phyloP scores from a whole-genome alignment of 2,113 vertebrate genomes.

The Xiphias gladius region DNA sequence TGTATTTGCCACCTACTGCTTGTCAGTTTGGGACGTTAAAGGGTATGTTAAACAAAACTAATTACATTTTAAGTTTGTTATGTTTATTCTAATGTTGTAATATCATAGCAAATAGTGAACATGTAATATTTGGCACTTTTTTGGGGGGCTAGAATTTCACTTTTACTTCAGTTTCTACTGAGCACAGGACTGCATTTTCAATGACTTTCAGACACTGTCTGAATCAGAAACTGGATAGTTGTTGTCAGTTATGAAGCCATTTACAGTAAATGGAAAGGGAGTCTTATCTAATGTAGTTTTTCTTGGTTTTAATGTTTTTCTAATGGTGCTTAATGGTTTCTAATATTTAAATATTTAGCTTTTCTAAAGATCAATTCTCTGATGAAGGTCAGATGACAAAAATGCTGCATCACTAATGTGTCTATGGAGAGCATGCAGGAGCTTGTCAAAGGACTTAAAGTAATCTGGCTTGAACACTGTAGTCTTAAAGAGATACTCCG shows the following conservation, averaged over 20 bases:
- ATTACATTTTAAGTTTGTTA: not conserved
- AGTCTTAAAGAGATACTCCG: not conserved
- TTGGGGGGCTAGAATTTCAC: not conserved
- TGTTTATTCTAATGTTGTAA: not conserved
- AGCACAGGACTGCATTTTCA: conserved; percentile 8
- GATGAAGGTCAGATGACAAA: conserved; percentile 8
- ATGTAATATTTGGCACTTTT: not conserved
- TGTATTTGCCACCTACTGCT: conserved; percentile 24
- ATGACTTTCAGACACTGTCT: conserved; percentile 9
- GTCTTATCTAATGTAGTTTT: conserved; percentile 33
- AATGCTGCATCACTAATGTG: not conserved
- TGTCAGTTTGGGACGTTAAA: conserved; percentile 7
- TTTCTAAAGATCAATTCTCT: conserved; percentile 11
- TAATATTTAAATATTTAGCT: conserved; percentile 4
- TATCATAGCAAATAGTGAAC: not conserved
- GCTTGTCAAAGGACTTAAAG: not conserved
- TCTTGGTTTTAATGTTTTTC: conserved; percentile 25
- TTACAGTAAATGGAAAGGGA: conserved; percentile 1
- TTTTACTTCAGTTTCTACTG: not conserved
- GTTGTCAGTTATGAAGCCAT: conserved; percentile 31
- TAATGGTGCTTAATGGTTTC: conserved; percentile 20
- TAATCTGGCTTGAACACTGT: not conserved
- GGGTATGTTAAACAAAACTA: not conserved
- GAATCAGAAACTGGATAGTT: conserved; percentile 14
- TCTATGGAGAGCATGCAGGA: not conserved